Percentiles rank a stretch among this genome's conserved stretches.
phyloP scores from a whole-genome alignment of 2,113 vertebrate genomes.

The Callocephalon fimbriatum region DNA sequence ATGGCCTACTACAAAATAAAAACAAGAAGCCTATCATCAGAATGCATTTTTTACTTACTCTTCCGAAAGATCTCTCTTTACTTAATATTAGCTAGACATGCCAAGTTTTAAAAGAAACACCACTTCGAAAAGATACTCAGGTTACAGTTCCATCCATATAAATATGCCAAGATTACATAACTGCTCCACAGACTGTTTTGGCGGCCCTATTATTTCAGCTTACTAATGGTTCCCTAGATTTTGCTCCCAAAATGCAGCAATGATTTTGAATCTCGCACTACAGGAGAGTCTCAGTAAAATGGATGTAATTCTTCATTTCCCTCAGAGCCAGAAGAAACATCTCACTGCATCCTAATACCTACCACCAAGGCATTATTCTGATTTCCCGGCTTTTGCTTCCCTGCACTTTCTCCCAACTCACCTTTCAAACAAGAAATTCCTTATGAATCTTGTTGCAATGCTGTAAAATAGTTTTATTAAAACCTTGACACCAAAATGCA shows the following conservation, averaged over 20 bases:
- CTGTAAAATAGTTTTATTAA: not conserved
- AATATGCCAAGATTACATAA: not conserved
- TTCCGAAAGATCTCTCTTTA: not conserved
- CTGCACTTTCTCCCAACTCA: not conserved
- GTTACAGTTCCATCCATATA: not conserved
- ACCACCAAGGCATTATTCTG: not conserved
- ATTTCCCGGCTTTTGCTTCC: not conserved
- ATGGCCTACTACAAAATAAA: conserved; percentile 31
- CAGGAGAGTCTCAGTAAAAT: not conserved
- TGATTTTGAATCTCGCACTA: not conserved
- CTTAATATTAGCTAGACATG: not conserved
- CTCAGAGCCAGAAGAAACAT: not conserved
- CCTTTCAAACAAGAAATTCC: not conserved
- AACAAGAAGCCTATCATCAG: not conserved
- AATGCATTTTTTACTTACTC: not conserved
- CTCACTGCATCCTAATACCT: not conserved
- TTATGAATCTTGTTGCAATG: not conserved
- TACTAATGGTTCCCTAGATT: not conserved
- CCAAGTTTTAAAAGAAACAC: not conserved
- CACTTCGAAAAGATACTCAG: not conserved
- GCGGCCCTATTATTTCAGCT: not conserved
- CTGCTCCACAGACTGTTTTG: not conserved
- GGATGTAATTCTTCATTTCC: not conserved
- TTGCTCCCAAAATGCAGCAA: not conserved
- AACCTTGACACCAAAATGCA: not conserved